Evolutionary conservation across 2,113 vertebrate genomes (phyloP), one percentile per base, ranked within the genome.

Genomic region (Abramis brama): DNA sequence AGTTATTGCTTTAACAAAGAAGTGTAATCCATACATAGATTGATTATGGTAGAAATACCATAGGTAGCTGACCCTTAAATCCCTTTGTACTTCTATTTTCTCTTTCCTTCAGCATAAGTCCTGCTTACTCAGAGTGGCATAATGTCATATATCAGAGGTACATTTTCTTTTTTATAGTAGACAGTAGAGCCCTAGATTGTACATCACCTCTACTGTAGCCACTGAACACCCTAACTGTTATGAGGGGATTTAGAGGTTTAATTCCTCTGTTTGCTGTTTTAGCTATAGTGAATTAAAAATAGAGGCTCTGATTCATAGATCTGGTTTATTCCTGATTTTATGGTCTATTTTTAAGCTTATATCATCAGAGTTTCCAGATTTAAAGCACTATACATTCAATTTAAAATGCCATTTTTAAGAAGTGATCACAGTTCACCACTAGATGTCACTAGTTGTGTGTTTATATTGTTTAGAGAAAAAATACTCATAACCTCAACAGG

Each of bases 371-470:
- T 3, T 55, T 77, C 23, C n/a, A 64, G 17, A 25, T 47, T 47
- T 50, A 30, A 21, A 50, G 11, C 21, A 8, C 55, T 57, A 21
- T 57, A 6, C 5, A 21, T 57, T 57, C 6, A 25, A n/a, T 76
- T 76, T 6, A 76, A 76, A 76, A 27, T 57, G 0, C 52, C 6
- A 57, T 57, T 21, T 55, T 57, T 19, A 27, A 39, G 4, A 52
- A 74, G 64, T 36, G 25, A 66, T 85, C 52, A 33, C 27, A 74
- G 66, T 52, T 82, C 47, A 25, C 75, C 88, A 85, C 86, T 86
- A 89, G 88, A 87, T 87, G 88, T 74, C 86, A 68, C 27, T 80
- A 78, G 73, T 79, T 83, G 27, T 30, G 13, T 78, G 23, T 23
- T 82, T 78, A 66, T 43, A 45, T 23, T 80, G 33, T 11, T 19